Base-by-base conservation (phyloP, 2,888 invertebrate genomes). In the Acrobasis suavella region DNA sequence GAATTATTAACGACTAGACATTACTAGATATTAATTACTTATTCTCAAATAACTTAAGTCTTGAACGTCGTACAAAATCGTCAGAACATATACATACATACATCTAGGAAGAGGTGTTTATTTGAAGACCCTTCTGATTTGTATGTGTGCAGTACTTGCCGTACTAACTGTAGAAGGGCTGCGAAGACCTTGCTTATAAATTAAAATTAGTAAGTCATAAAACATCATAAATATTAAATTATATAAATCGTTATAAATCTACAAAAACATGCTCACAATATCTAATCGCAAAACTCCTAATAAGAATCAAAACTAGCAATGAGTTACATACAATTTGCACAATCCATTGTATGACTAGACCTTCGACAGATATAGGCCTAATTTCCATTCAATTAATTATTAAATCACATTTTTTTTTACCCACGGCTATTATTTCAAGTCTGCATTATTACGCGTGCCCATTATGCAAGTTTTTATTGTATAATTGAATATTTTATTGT, bases 281-380 rank as follows among this genome's bases (percentile, higher is more conserved):
- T 7, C 46, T 14, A 46, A 10, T 46, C 5, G 46, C 46, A 12
- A n/a, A 46, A 46, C 9, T 42, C 10, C 14, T 42, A 42, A 42
- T 42, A 12, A 46, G 14, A 46, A 46, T 46, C n/a, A 46, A 14
- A 46, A 46, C 46, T n/a, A 46, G n/a, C n/a, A 46, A 46, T 46
- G 46, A 46, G 42, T n/a, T 46, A 46, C 46, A 46, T 46, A 46
- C 46, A 46, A 32, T 12, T 46, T 46, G 46, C 46, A 14, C 46
- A 46, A 46, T 46, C 46, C 46, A 46, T 46, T 46, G 46, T 46
- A 6, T 46, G 46, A 46, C 42, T 42, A 12, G 42, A 14, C 46
- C 46, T 46, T 46, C 46, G n/a, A 46, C 46, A 46, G 46, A 46
- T 46, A 46, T 46, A 46, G 46, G 46, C 46, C 46, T 46, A 46